Percentiles rank a stretch among this genome's conserved stretches.
phyloP scores from a whole-genome alignment of 2,797 vertebrate species.

The Stomatorhinus walkeri region DNA sequence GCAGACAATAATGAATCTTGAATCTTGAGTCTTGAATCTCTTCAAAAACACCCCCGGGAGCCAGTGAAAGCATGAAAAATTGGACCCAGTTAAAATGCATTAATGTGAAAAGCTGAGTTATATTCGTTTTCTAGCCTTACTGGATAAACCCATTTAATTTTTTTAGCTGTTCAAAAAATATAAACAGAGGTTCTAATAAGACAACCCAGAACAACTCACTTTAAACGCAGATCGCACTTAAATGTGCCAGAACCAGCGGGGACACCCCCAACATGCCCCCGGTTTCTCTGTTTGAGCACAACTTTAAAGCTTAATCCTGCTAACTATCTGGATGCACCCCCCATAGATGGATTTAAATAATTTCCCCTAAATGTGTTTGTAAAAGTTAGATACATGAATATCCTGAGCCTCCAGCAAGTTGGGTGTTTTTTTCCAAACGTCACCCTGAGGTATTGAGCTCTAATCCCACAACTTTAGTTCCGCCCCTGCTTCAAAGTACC shows the following conservation, averaged over 20 bases:
- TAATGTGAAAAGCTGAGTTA: conserved; percentile 14
- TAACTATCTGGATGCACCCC: conserved; percentile 12
- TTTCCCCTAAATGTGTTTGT: conserved; percentile 20
- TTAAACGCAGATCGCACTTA: not conserved
- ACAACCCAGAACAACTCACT: conserved; percentile 2
- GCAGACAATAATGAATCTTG: not conserved
- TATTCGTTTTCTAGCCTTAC: conserved; percentile 28
- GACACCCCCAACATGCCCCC: not conserved
- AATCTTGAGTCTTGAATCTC: not conserved
- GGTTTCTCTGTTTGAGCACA: not conserved
- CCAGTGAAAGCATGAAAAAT: not conserved
- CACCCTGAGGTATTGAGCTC: conserved; percentile 14
- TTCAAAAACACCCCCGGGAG: not conserved
- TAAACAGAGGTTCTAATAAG: conserved; percentile 9
- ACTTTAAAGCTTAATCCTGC: conserved; percentile 22
- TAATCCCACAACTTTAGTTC: conserved; percentile 21
- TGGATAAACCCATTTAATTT: not conserved
- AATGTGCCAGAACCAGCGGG: not conserved
- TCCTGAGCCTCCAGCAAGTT: conserved; percentile 7
- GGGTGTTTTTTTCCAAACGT: not conserved
- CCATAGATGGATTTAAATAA: conserved; percentile 18
- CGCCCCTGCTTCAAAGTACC: conserved; percentile 19
- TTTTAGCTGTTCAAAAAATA: not conserved
- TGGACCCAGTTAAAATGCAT: not conserved
- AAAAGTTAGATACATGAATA: conserved; percentile 23